Evolutionary conservation across 2,888 invertebrate species (phyloP).

Genomic region (Gandaritis pyraliata): DNA sequence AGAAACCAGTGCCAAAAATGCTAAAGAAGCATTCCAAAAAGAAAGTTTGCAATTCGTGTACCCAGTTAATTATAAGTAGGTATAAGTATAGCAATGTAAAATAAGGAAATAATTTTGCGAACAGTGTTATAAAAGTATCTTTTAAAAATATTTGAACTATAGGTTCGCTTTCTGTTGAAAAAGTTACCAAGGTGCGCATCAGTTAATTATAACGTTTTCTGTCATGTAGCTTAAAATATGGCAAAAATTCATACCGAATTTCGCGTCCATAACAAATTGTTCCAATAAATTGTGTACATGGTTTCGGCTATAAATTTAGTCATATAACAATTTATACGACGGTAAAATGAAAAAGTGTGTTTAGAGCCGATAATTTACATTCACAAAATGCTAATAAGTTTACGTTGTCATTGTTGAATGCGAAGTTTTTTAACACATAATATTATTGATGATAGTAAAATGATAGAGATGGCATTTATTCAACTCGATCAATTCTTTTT

Average conservation of each 20-base stretch:
- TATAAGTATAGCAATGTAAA: too few relatives aligned
- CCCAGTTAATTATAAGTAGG: too few relatives aligned
- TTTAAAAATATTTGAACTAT: background rate
- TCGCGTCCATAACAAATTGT: slow-evolving; percentile 55
- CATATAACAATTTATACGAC: slow-evolving; percentile 38
- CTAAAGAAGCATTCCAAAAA: too few relatives aligned
- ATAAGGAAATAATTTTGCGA: too few relatives aligned
- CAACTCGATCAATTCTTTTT: background rate
- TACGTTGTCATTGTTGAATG: slow-evolving; percentile 1
- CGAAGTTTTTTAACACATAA: background rate
- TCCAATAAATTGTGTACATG: slow-evolving; percentile 56
- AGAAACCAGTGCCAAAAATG: too few relatives aligned
- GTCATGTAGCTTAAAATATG: slow-evolving; percentile 48
- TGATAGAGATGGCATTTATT: background rate
- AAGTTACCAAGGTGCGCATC: slow-evolving; percentile 35
- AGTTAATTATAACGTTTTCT: slow-evolving; percentile 44
- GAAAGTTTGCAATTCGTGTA: too few relatives aligned
- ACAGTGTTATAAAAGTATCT: too few relatives aligned
- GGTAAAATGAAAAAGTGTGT: slow-evolving; percentile 38
- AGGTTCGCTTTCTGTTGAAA: slow-evolving; percentile 1
- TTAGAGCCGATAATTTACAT: slow-evolving; percentile 32
- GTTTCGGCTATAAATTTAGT: slow-evolving; percentile 52
- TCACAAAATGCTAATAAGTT: slow-evolving; percentile 15
- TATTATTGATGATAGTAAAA: background rate
- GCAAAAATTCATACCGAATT: slow-evolving; percentile 55